Evolutionary conservation across 30 jellyfish, hydroid and myxozoan species (phyloP).

Genomic region (Mastigias papua): DNA sequence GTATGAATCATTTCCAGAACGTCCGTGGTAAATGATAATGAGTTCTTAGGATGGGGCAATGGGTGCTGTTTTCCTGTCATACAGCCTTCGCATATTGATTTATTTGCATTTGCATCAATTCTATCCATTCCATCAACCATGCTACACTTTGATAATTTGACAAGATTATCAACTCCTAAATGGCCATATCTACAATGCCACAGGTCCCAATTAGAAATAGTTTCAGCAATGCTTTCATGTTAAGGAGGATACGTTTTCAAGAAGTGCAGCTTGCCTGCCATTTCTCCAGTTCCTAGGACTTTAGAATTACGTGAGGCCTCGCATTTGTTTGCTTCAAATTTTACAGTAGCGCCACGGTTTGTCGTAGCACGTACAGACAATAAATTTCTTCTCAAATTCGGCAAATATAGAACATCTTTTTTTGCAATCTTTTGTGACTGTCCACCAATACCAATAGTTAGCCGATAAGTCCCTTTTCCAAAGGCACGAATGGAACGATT

Average conservation of each 20-base stretch:
- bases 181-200: conserved; percentile 67
- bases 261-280: conserved; percentile 32
- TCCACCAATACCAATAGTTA: conserved; percentile 36
- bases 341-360: not conserved
- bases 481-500: conserved; percentile 13
- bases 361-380: conserved; percentile 44
- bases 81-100: conserved; percentile 38
- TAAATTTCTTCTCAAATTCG: conserved; percentile 35
- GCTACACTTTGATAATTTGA: conserved; percentile 3
- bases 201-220: conserved; percentile 4
- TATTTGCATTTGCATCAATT: conserved; percentile 3
- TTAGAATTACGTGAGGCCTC: conserved; percentile 3
- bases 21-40: not conserved
- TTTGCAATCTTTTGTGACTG: conserved; percentile 6
- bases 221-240: conserved; percentile 26
- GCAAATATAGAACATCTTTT: conserved; percentile 58
- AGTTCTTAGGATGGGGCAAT: conserved; percentile 1
- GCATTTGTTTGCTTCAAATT: conserved; percentile 8
- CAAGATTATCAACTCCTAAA: conserved; percentile 37
- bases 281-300: conserved; percentile 42
- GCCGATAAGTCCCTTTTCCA: conserved; percentile 42
- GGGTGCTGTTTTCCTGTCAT: conserved; percentile 39
- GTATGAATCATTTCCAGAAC: conserved; percentile 1
- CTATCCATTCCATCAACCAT: conserved; percentile 35
- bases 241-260: conserved; percentile 20